A percentile compares a stretch with the other conserved stretches of the same genome.
These are phyloP conservation scores for Carollia perspicillata DNA, from an alignment of 2,113 vertebrate species.

Conservation along the genomic window DNA sequence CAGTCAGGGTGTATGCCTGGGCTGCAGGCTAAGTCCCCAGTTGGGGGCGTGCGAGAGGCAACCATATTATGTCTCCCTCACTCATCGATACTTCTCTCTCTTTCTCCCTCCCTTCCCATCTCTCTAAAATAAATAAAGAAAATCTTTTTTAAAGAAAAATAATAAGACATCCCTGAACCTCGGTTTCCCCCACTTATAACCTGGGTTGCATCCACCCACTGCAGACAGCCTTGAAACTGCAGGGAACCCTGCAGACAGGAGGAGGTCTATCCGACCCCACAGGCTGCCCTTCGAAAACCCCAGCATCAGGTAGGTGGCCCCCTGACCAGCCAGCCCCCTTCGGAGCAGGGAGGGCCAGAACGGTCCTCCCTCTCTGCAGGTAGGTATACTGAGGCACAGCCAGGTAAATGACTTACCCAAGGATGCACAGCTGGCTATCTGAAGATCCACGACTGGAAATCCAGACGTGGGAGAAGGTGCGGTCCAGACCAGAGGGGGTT, in stretches of 20 bases:
- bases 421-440: not conserved
- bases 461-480: not conserved
- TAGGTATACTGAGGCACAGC: not conserved
- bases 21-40: no score
- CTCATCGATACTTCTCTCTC: no score
- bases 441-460: not conserved
- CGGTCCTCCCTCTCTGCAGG: not conserved
- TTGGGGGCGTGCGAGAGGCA: no score
- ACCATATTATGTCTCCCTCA: no score
- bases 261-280: rapidly evolving
- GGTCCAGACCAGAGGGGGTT: not conserved
- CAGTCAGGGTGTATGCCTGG: no score
- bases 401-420: not conserved
- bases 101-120: no score
- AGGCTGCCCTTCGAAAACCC: not conserved
- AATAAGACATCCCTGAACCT: not conserved
- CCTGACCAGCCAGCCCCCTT: not conserved
- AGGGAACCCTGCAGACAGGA: not conserved
- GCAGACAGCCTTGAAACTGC: not conserved
- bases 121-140: no score
- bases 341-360: no score
- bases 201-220: not conserved
- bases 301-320: not conserved
- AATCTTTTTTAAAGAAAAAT: not conserved
- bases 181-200: not conserved